Conservation (phyloP, 2,113 vertebrate genomes). For the Oryzias celebensis region DNA sequence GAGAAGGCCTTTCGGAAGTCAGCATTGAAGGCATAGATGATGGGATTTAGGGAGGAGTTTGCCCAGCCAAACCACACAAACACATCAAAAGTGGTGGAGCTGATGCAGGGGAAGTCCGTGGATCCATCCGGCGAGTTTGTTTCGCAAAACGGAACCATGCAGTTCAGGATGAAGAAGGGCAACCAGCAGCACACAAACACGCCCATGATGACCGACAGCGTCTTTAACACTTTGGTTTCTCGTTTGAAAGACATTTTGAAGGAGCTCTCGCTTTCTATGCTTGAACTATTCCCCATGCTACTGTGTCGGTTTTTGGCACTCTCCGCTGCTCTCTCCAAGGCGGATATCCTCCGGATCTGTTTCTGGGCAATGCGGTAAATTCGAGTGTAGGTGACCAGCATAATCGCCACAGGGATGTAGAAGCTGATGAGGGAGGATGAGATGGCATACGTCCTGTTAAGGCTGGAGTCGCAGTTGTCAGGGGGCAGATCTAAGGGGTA, state of each 20-base stretch:
- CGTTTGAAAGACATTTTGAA: constrained; percentile 99
- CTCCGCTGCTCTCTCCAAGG: constrained; percentile 93
- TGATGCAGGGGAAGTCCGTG: constrained; percentile 88
- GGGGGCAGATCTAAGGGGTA: constrained; percentile 67
- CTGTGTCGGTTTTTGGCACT: constrained; percentile 95
- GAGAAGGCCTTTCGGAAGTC: constrained; percentile 99
- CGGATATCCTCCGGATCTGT: constrained; percentile 94
- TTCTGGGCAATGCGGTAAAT: constrained; percentile 98
- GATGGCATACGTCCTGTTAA: constrained; percentile 97
- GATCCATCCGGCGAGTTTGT: constrained; percentile 69
- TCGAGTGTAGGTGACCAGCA: constrained; percentile 97
- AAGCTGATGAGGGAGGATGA: constrained; percentile 97
- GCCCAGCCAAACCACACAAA: constrained; percentile 99
- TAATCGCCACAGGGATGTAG: constrained; percentile 97
- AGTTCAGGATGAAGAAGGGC: constrained; percentile 97
- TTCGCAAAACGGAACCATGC: constrained; percentile 97
- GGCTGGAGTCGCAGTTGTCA: constrained; percentile 96
- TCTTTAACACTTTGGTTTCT: constrained; percentile 98
- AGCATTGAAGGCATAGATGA: constrained; percentile 98
- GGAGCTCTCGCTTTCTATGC: constrained; percentile 88
- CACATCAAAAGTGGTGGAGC: constrained; percentile 93
- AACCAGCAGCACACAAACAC: constrained; percentile 99
- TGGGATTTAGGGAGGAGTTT: constrained; percentile 97
- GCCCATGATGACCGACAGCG: constrained; percentile 97
- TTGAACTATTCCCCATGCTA: constrained; percentile 83